Percentiles rank a stretch among this genome's conserved stretches.
Evolutionary conservation across 2,888 invertebrate genomes (phyloP).

Genomic region (Phasia obesa): DNA sequence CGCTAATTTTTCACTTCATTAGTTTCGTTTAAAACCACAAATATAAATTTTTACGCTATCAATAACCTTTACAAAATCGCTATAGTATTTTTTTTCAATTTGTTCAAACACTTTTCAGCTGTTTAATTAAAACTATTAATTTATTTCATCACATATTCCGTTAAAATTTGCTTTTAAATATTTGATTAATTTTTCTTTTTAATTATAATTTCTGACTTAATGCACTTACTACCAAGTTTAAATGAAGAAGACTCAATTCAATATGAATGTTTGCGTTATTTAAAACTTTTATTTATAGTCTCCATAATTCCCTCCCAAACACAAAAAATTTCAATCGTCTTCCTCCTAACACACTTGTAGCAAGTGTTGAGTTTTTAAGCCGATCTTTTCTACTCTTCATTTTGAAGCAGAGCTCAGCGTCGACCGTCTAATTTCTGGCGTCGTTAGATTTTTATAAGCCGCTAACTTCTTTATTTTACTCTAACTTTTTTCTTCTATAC

Average conservation of each 20-base stretch:
- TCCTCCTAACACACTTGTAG: constrained; percentile 32
- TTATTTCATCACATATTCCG: constrained; percentile 21
- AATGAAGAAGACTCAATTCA: constrained; percentile 65
- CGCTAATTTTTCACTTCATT: constrained; percentile 35
- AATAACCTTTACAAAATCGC: constrained; percentile 30
- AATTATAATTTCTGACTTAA: neutral
- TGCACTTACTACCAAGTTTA: constrained; percentile 13
- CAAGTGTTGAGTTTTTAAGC: constrained; percentile 45
- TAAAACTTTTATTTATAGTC: constrained; percentile 69
- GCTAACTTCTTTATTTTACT: no score
- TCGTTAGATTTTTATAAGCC: no score
- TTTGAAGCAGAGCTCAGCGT: neutral
- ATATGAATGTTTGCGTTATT: constrained; percentile 64
- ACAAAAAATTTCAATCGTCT: constrained; percentile 31
- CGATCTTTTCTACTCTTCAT: constrained; percentile 27
- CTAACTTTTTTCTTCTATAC: no score
- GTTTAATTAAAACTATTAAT: constrained; percentile 8
- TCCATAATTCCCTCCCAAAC: constrained; percentile 14
- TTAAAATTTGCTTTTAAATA: constrained; percentile 16
- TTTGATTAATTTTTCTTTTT: constrained; percentile 2
- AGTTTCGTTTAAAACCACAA: constrained; percentile 18
- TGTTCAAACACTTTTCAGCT: constrained; percentile 4
- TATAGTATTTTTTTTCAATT: constrained; percentile 25
- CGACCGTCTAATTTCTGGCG: no score
- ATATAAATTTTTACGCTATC: constrained; percentile 20